Evolutionary conservation across 2,888 invertebrate genomes (phyloP).

Genomic region (Corbicula japonica): DNA sequence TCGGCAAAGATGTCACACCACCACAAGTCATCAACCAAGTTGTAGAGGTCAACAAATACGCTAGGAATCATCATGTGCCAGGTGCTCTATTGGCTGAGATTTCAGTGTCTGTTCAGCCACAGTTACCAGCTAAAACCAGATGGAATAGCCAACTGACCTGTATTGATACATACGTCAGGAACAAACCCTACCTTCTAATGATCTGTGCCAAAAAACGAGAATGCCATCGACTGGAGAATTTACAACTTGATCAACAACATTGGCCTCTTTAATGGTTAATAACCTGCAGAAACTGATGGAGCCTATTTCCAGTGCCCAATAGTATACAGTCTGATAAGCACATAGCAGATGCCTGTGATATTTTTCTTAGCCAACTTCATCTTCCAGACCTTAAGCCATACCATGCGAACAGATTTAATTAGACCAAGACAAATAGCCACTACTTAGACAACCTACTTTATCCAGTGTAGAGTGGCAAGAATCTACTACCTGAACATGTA

Average conservation of each 20-base stretch:
- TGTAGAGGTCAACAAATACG: constrained; percentile 37
- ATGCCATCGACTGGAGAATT: constrained; percentile 40
- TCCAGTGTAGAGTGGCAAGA: constrained; percentile 46
- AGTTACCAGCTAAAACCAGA: neutral
- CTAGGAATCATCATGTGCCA: constrained; percentile 33
- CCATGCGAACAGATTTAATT: constrained; percentile 25
- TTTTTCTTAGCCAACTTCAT: constrained; percentile 20
- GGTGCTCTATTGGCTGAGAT: too few relatives aligned
- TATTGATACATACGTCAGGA: neutral
- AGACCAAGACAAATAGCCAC: constrained; percentile 40
- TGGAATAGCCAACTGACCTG: constrained; percentile 3
- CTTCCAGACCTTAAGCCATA: constrained; percentile 16
- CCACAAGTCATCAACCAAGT: constrained; percentile 38
- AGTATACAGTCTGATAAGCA: constrained; percentile 33
- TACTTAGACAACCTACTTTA: constrained; percentile 48
- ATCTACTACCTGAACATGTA: constrained; percentile 19
- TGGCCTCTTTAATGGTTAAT: constrained; percentile 42
- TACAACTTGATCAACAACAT: constrained; percentile 41
- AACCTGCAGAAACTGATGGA: constrained; percentile 34
- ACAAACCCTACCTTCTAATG: neutral
- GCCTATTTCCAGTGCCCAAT: constrained; percentile 32
- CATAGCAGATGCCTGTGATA: constrained; percentile 52
- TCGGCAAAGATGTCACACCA: constrained; percentile 36
- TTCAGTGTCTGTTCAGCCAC: neutral
- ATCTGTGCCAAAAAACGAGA: constrained; percentile 40